phyloP scores from a whole-genome alignment of 2,797 vertebrate genomes.

The Dendrocincla tyrannina region DNA sequence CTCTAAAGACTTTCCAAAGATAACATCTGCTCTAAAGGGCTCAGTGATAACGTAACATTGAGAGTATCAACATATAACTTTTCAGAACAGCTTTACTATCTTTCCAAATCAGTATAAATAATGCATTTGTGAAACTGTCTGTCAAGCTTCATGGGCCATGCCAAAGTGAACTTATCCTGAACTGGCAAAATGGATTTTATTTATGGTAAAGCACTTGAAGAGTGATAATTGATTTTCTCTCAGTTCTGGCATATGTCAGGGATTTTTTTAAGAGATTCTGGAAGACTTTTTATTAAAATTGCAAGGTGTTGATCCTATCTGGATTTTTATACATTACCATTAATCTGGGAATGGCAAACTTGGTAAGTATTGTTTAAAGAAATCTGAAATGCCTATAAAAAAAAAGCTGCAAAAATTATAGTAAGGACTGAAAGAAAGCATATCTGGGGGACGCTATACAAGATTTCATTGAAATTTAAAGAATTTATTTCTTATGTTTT shows the following conservation, averaged over 20 bases:
- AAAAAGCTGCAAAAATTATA: background rate
- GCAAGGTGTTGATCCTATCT: background rate
- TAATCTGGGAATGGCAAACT: background rate
- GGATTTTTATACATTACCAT: background rate
- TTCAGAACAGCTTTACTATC: background rate
- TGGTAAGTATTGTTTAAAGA: background rate
- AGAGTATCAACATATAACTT: background rate
- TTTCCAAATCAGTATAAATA: background rate
- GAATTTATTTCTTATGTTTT: background rate
- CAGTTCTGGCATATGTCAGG: background rate
- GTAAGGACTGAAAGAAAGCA: background rate
- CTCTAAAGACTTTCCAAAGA: constrained; percentile 9
- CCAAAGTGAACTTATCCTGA: background rate
- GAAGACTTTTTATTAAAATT: background rate
- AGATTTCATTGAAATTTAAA: background rate
- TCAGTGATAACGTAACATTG: background rate
- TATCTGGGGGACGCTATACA: background rate
- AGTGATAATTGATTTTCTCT: background rate
- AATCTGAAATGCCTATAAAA: background rate
- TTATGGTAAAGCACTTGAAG: background rate
- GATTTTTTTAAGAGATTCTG: background rate
- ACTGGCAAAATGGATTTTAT: background rate
- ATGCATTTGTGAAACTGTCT: background rate
- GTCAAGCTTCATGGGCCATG: background rate
- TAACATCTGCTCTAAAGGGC: background rate